Percentiles rank a stretch among this genome's conserved stretches.
These are phyloP conservation scores for Ametastegia equiseti DNA, from an alignment of 2,888 invertebrate species.

Conservation along the genomic window DNA sequence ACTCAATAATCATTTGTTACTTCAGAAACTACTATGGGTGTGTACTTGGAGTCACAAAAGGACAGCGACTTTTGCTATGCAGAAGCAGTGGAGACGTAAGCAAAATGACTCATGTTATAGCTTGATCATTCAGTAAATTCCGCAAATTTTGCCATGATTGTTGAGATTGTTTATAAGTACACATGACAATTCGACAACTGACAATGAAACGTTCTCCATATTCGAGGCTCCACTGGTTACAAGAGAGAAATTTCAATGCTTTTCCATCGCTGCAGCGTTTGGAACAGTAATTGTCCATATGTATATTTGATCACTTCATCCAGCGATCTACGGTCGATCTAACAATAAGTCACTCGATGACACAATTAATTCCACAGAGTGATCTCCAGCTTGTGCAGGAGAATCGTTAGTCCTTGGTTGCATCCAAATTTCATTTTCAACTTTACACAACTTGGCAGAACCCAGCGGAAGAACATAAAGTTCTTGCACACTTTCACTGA, in stretches of 20 bases:
- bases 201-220: too few relatives aligned
- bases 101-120: too few relatives aligned
- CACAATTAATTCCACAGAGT: neutral
- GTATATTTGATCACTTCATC: neutral
- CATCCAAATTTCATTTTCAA: neutral
- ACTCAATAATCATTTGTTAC: neutral
- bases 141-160: neutral
- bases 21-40: conserved; percentile 13
- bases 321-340: neutral
- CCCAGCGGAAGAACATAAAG: neutral
- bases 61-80: neutral
- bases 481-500: neutral
- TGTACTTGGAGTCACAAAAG: neutral
- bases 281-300: neutral
- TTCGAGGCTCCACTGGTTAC: too few relatives aligned
- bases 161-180: neutral
- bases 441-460: neutral
- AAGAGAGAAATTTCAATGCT: too few relatives aligned
- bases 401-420: neutral
- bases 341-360: neutral
- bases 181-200: too few relatives aligned
- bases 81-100: neutral
- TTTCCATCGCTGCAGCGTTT: neutral
- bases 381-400: neutral
- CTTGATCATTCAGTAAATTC: too few relatives aligned